Evolutionary conservation across 2,888 invertebrate genomes (phyloP).

Genomic region (Sarcophaga caerulescens): DNA sequence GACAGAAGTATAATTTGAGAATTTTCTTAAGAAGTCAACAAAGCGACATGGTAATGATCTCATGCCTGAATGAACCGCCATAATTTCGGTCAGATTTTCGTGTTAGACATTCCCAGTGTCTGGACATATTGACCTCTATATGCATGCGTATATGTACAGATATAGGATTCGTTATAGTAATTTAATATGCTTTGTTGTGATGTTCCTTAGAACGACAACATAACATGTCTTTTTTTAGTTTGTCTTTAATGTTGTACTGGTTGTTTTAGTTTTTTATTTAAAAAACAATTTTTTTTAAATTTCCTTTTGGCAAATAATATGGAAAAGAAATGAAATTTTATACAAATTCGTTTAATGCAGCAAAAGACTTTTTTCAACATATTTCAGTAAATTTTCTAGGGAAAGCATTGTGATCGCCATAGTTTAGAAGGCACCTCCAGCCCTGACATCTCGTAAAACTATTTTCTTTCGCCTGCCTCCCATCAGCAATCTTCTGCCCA

Average conservation of each 20-base stretch:
- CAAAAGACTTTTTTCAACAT: too few relatives aligned
- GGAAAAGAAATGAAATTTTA: too few relatives aligned
- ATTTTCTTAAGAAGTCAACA: constrained; percentile 10
- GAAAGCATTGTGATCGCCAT: too few relatives aligned
- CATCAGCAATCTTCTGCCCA: too few relatives aligned
- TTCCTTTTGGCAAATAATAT: too few relatives aligned
- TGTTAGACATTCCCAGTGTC: neutral
- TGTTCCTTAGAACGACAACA: neutral
- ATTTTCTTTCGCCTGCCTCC: too few relatives aligned
- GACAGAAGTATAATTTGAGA: constrained; percentile 6
- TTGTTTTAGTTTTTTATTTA: neutral
- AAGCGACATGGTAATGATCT: constrained; percentile 9
- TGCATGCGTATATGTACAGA: too few relatives aligned
- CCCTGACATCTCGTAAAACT: too few relatives aligned
- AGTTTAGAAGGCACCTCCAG: too few relatives aligned
- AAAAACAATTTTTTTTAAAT: too few relatives aligned
- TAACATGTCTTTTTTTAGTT: neutral
- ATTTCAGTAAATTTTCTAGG: too few relatives aligned
- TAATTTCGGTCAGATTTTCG: neutral
- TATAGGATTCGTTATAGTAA: neutral
- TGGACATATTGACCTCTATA: neutral
- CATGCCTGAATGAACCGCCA: constrained; percentile 18
- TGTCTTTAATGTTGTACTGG: neutral
- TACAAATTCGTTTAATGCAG: too few relatives aligned
- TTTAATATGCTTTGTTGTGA: neutral